Base-by-base conservation (phyloP, 2,888 invertebrate species). In the Pemphredon lugubris region DNA sequence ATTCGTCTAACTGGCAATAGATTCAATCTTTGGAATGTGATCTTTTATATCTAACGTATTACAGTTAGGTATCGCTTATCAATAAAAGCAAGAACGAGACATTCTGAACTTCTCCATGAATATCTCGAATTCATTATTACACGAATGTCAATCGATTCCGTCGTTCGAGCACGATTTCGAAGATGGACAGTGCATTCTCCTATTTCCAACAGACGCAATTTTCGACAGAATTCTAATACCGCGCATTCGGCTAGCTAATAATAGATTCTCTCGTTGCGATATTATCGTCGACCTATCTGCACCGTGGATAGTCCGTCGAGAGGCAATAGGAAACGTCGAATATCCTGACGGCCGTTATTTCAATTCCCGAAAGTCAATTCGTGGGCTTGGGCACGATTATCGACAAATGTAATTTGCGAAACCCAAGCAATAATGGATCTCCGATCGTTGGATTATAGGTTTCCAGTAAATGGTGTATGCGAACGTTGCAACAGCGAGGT, bases 391-490 rank as follows among this genome's bases (percentile, higher is more conserved):
- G 63, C 60, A 57, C 48, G 68, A 76, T 76, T 75, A 76, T 76
- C 68, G 76, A 75, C 61, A 72, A 75, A 76, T 69, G 72, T 65
- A 76, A 75, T 75, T 75, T 60, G 67, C 61, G 67, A 72, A 60
- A 60, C 50, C 50, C 66, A 40, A 57, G 44, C 59, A 69, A 69
- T 72, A 75, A 76, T 76, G 68, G 72, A 76, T 75, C 66, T 68
- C 63, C 73, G 54, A 66, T 76, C 65, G 47, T 34, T 40, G 40
- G 69, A 42, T 48, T 58, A 65, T 54, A 67, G 71, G 40, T 75
- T 75, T 71, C 64, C 75, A 71, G 71, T 75, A 75, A 67, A 53
- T 54, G 42, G 44, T 20, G 34, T n/a, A 20, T 14, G 1, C 42
- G 55, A 1, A 9, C 11, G 14, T 14, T n/a, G n/a, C n/a, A n/a